A percentile compares a stretch with the other conserved stretches of the same genome.
phyloP scores from a whole-genome alignment of 2,888 invertebrate species.

The Pyrochroa serraticornis region DNA sequence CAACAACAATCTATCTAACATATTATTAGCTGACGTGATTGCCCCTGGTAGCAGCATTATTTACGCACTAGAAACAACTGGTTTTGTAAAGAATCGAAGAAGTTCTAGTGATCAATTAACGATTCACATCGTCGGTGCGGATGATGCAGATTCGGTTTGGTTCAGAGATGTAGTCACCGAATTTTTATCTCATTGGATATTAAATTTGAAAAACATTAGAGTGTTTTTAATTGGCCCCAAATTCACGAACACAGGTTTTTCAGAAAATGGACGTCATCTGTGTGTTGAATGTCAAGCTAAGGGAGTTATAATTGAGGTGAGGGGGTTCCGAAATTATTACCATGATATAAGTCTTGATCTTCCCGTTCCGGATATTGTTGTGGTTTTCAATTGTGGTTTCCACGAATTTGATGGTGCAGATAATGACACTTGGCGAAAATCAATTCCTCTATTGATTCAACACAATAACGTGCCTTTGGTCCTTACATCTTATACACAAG shows the following conservation, averaged over 20 bases:
- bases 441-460: constrained; percentile 4
- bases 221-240: constrained; percentile 6
- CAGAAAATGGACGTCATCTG: too few species aligned
- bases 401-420: constrained; percentile 5
- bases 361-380: constrained; percentile 5
- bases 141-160: neutral
- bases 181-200: constrained; percentile 6
- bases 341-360: too few species aligned
- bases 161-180: neutral
- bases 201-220: constrained; percentile 1
- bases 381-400: constrained; percentile 11
- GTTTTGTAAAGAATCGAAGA: neutral
- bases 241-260: neutral
- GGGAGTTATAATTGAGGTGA: too few species aligned
- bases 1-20: neutral
- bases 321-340: too few species aligned
- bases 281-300: too few species aligned
- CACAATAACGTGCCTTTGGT: constrained; percentile 7
- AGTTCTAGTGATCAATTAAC: neutral
- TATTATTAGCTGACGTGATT: constrained; percentile 1
- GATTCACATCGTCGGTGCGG: constrained; percentile 5
- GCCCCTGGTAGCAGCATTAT: neutral
- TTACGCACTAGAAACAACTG: neutral
- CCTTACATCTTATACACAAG: constrained; percentile 17
- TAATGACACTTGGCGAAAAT: constrained; percentile 8